phyloP scores from a whole-genome alignment of 1,140 invertebrate genomes.

The Hylyphantes graminicola region DNA sequence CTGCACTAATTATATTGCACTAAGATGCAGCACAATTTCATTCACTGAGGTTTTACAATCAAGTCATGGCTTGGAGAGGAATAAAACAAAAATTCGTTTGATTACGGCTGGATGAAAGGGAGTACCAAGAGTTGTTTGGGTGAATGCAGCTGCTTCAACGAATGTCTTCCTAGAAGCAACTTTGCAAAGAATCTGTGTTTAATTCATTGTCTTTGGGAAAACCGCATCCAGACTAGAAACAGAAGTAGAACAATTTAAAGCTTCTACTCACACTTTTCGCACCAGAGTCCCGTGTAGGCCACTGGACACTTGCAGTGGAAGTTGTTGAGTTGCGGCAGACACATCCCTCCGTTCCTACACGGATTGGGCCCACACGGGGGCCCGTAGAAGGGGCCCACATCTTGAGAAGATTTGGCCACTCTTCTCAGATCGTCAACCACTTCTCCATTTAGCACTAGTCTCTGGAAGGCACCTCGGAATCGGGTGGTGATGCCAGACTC shows the following conservation, averaged over 20 bases:
- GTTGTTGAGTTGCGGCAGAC: slow-evolving; percentile 78
- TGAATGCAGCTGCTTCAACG: too few species aligned
- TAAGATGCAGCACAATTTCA: too few species aligned
- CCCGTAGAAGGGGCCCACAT: slow-evolving; percentile 76
- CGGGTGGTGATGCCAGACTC: slow-evolving; percentile 79
- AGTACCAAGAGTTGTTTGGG: too few species aligned
- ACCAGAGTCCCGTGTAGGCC: slow-evolving; percentile 77
- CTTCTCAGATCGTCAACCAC: slow-evolving; percentile 70
- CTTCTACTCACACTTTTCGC: slow-evolving; percentile 76
- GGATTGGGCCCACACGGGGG: slow-evolving; percentile 76
- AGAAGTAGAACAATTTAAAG: background rate
- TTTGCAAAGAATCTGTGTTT: too few species aligned
- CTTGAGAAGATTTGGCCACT: slow-evolving; percentile 66
- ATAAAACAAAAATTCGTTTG: too few species aligned
- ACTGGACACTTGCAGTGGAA: slow-evolving; percentile 79
- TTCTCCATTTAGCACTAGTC: slow-evolving; percentile 83
- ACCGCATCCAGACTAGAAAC: too few species aligned
- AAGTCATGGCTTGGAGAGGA: too few species aligned
- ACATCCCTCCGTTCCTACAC: slow-evolving; percentile 81
- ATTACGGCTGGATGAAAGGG: too few species aligned
- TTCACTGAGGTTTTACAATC: too few species aligned
- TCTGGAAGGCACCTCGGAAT: slow-evolving; percentile 85
- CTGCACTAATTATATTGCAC: too few species aligned
- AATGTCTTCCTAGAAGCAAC: too few species aligned
- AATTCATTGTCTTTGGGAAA: too few species aligned